Conservation (phyloP, 2,888 invertebrate species). For the Dexiosoma caninum region DNA sequence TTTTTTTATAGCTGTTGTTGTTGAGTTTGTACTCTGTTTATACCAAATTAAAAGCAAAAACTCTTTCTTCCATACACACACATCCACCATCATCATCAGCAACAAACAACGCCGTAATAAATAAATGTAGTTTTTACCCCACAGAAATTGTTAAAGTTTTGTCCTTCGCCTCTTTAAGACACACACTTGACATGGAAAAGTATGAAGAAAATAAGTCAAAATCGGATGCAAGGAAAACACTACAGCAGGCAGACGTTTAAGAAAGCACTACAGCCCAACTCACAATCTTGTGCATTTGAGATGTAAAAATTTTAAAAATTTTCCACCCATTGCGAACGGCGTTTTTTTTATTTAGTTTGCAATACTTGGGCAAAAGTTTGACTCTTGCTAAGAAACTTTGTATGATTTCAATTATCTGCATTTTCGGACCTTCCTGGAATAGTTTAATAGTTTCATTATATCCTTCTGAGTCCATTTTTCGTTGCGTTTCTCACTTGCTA, state of each 20-base stretch:
- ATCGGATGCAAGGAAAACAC: background rate
- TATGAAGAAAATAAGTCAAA: background rate
- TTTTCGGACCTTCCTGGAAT: too few species aligned
- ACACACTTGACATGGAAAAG: constrained; percentile 62
- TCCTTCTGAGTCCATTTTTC: too few species aligned
- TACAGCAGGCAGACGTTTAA: background rate
- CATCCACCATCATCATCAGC: background rate
- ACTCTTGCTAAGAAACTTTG: too few species aligned
- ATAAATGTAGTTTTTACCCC: constrained; percentile 39
- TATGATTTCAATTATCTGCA: too few species aligned
- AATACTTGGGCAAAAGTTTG: too few species aligned
- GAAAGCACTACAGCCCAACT: too few species aligned
- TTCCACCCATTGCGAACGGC: background rate
- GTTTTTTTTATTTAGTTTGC: constrained; percentile 34
- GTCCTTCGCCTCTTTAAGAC: constrained; percentile 63
- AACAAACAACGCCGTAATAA: constrained; percentile 4
- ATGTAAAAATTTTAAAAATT: too few species aligned
- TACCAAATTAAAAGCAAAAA: constrained; percentile 36
- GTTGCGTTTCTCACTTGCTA: too few species aligned
- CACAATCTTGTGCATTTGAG: too few species aligned
- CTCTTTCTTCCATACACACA: background rate
- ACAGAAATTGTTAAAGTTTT: constrained; percentile 43
- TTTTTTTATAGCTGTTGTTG: too few species aligned
- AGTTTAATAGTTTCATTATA: too few species aligned
- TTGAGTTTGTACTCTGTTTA: background rate